Conservation (phyloP, 2,113 vertebrate species). For the Naja naja region DNA sequence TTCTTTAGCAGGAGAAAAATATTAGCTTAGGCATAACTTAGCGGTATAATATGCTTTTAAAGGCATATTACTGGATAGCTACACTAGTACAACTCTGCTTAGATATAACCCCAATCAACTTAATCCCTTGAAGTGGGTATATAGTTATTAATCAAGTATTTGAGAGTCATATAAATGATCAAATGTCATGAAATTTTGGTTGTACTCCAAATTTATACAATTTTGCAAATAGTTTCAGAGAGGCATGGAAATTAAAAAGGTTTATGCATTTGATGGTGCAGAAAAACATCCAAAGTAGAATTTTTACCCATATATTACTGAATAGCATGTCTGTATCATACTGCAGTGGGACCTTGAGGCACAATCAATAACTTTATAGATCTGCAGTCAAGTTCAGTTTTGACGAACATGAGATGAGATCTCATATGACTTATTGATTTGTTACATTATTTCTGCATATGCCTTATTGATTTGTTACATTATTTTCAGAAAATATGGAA, state of each 20-base stretch:
- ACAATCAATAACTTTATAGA: not conserved
- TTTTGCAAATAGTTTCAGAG: not conserved
- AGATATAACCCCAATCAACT: not conserved
- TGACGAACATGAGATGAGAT: no score
- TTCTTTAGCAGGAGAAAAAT: not conserved
- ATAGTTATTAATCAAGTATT: not conserved
- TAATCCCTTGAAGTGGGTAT: not conserved
- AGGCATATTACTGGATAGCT: not conserved
- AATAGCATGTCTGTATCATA: not conserved
- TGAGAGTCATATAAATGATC: not conserved
- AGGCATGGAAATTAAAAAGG: not conserved
- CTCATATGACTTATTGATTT: conserved; percentile 19
- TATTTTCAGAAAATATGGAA: conserved; percentile 80
- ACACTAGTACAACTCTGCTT: not conserved
- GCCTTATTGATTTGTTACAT: not conserved
- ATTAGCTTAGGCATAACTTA: not conserved
- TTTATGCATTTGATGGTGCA: not conserved
- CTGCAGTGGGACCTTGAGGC: not conserved
- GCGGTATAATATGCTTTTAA: not conserved
- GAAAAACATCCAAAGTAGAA: not conserved
- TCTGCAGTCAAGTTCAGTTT: fast-evolving
- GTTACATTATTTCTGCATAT: not conserved
- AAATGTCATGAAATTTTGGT: not conserved
- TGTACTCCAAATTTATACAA: not conserved
- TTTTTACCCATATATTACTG: not conserved